Percentiles rank a stretch among this genome's conserved stretches.
These are phyloP conservation scores for Drosophila lowei DNA, from an alignment of 1,140 invertebrate genomes.

Conservation along the genomic window DNA sequence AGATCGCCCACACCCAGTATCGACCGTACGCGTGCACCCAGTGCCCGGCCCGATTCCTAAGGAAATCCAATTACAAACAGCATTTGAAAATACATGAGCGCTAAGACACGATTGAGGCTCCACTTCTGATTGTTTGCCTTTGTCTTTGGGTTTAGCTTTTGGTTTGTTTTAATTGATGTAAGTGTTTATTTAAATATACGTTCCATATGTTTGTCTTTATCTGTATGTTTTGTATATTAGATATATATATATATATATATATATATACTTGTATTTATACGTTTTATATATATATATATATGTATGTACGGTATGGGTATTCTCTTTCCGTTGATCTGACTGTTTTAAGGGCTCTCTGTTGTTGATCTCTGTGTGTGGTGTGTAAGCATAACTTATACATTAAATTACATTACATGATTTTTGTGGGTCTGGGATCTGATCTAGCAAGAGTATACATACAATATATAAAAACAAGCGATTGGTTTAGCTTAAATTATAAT, in stretches of 20 bases:
- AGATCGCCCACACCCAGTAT: conserved; percentile 91
- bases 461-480: conserved; percentile 10
- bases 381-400: conserved; percentile 50
- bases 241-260: conserved; percentile 48
- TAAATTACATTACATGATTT: conserved; percentile 28
- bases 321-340: conserved; percentile 19
- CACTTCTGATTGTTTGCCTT: no score
- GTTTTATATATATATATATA: conserved; percentile 37
- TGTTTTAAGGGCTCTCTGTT: conserved; percentile 25
- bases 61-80: conserved; percentile 93
- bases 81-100: conserved; percentile 91
- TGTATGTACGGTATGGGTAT: conserved; percentile 29
- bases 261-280: conserved; percentile 38
- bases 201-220: conserved; percentile 49
- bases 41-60: conserved; percentile 90
- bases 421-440: conserved; percentile 3
- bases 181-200: conserved; percentile 62
- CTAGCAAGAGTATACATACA: conserved; percentile 21
- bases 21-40: conserved; percentile 89
- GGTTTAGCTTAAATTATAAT: no score
- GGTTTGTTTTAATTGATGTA: conserved; percentile 30
- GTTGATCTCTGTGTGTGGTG: conserved; percentile 27
- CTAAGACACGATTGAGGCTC: conserved; percentile 49
- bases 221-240: conserved; percentile 58
- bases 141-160: not conserved